phyloP scores from a whole-genome alignment of 1,140 invertebrate genomes.

The Telenomus remus region DNA sequence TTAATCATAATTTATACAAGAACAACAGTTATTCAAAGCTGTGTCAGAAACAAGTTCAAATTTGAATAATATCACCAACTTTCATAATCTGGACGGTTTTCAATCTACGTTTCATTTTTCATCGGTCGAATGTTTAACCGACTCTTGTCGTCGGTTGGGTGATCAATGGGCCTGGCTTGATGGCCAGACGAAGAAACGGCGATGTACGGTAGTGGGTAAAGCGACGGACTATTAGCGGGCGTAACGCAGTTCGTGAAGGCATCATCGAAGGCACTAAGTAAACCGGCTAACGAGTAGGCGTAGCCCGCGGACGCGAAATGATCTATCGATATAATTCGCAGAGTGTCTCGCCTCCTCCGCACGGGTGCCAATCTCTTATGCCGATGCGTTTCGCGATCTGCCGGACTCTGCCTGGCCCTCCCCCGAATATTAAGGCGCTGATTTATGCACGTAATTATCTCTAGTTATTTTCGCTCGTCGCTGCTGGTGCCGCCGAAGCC shows the following conservation, averaged over 20 bases:
- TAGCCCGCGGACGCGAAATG: slow-evolving; percentile 68
- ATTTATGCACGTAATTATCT: slow-evolving; percentile 76
- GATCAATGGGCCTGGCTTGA: slow-evolving; percentile 34
- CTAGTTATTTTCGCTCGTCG: slow-evolving; percentile 72
- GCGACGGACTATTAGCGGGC: slow-evolving; percentile 72
- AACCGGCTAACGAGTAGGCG: slow-evolving; percentile 74
- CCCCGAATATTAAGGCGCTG: slow-evolving; percentile 74
- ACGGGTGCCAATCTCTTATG: slow-evolving; percentile 56
- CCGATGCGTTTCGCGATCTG: slow-evolving; percentile 25
- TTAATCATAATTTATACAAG: too few species aligned
- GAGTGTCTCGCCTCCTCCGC: slow-evolving; percentile 55
- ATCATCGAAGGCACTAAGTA: slow-evolving; percentile 66
- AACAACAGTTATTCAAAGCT: too few species aligned
- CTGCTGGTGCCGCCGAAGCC: slow-evolving; percentile 68
- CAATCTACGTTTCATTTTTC: not conserved
- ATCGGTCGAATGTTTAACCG: slow-evolving; percentile 2
- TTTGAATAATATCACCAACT: not conserved
- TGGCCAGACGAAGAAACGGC: slow-evolving; percentile 13
- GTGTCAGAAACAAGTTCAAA: too few species aligned
- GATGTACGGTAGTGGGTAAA: slow-evolving; percentile 72
- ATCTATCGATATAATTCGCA: slow-evolving; percentile 71
- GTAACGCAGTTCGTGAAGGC: slow-evolving; percentile 70
- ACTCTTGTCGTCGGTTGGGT: slow-evolving; percentile 22
- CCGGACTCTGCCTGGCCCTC: slow-evolving; percentile 40
- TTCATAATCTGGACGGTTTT: not conserved